A percentile compares a stretch with the other conserved stretches of the same genome.
These are phyloP conservation scores for Leucania comma DNA, from an alignment of 2,888 invertebrate genomes.

Conservation along the genomic window DNA sequence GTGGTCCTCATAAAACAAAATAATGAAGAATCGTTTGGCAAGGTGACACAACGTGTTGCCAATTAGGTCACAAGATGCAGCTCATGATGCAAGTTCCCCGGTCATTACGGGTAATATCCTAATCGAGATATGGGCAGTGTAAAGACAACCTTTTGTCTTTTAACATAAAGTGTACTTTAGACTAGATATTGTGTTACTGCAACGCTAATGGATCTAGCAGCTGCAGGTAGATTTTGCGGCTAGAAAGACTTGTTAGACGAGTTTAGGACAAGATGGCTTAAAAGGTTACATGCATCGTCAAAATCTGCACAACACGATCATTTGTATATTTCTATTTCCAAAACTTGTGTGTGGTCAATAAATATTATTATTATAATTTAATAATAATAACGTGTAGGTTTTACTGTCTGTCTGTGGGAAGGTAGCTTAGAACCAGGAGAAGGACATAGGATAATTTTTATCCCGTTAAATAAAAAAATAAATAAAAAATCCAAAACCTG, in stretches of 20 bases:
- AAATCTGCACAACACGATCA: neutral
- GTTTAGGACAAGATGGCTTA: neutral
- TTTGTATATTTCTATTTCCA: no score
- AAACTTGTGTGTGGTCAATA: no score
- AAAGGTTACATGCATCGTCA: neutral
- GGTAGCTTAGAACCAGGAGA: no score
- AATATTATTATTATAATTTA: no score
- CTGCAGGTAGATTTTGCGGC: conserved; percentile 14
- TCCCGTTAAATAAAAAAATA: no score
- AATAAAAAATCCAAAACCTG: no score
- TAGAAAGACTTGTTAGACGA: conserved; percentile 21
- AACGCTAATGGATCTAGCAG: conserved; percentile 6
- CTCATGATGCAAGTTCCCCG: conserved; percentile 51
- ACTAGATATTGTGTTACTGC: conserved; percentile 4
- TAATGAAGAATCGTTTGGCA: conserved; percentile 47
- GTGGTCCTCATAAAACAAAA: conserved; percentile 12
- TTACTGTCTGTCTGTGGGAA: neutral
- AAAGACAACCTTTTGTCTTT: conserved; percentile 32
- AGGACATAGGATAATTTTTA: no score
- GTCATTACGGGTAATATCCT: conserved; percentile 57
- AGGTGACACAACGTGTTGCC: conserved; percentile 55
- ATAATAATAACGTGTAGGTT: neutral
- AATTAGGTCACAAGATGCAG: conserved; percentile 58
- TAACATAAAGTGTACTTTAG: conserved; percentile 26
- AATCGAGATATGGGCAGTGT: conserved; percentile 29